These are phyloP conservation scores for Drosophila testacea DNA, from an alignment of 2,888 invertebrate genomes.

Conservation along the genomic window DNA sequence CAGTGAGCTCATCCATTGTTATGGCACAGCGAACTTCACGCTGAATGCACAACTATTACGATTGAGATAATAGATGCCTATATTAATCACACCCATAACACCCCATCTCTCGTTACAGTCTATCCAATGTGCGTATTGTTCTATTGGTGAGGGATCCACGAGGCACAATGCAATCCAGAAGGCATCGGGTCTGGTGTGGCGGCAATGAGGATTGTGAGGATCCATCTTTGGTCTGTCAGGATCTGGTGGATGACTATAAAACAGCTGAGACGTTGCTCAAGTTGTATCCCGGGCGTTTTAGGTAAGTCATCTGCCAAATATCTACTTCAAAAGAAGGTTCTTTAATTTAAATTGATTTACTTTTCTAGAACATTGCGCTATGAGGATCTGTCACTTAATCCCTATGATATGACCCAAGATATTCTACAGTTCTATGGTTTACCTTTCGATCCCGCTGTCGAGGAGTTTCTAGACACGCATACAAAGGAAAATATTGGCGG, in stretches of 20 bases:
- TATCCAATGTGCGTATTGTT: constrained; percentile 90
- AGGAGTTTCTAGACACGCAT: constrained; percentile 92
- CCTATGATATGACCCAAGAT: constrained; percentile 89
- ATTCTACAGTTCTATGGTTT: constrained; percentile 92
- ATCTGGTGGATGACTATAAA: constrained; percentile 93
- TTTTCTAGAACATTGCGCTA: constrained; percentile 90
- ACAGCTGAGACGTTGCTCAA: constrained; percentile 89
- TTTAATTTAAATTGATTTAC: background rate
- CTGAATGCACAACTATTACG: constrained; percentile 69
- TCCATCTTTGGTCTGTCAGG: constrained; percentile 91
- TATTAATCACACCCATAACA: constrained; percentile 17
- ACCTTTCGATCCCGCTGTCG: constrained; percentile 89
- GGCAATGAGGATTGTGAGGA: constrained; percentile 92
- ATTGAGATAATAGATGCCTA: constrained; percentile 8
- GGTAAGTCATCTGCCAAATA: constrained; percentile 86
- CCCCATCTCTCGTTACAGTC: constrained; percentile 84
- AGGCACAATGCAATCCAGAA: constrained; percentile 93
- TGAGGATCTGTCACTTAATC: constrained; percentile 93
- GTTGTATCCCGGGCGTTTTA: constrained; percentile 90
- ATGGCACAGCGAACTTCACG: constrained; percentile 67
- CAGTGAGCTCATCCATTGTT: constrained; percentile 51
- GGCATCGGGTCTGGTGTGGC: constrained; percentile 89
- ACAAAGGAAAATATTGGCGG: constrained; percentile 92
- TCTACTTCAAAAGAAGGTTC: too few species aligned
- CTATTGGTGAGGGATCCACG: constrained; percentile 94